Percentiles rank a stretch among this genome's conserved stretches.
Evolutionary conservation across 2,797 vertebrate genomes (phyloP).

Genomic region (Podarcis lilfordi): DNA sequence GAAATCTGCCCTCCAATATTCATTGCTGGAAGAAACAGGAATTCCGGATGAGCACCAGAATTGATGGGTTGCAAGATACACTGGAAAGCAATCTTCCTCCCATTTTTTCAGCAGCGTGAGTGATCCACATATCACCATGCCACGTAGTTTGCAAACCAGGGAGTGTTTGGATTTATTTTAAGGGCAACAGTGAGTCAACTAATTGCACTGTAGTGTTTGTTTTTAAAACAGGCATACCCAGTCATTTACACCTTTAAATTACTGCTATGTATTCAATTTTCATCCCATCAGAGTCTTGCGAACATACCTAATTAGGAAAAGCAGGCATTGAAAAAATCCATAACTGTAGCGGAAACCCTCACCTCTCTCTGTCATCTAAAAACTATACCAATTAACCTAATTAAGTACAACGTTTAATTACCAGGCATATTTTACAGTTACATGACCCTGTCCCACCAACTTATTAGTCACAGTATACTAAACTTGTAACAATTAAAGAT

Average conservation of each 20-base stretch:
- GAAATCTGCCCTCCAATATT: background rate
- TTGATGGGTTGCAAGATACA: background rate
- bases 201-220: background rate
- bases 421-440: background rate
- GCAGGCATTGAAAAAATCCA: background rate
- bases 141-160: background rate
- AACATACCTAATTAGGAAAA: background rate
- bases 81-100: background rate
- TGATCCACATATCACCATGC: background rate
- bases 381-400: background rate
- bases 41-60: background rate
- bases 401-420: background rate
- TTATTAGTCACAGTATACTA: background rate
- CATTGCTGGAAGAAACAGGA: background rate
- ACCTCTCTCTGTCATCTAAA: background rate
- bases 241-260: background rate
- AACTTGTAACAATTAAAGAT: background rate
- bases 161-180: slow-evolving; percentile 7
- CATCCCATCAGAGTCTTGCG: background rate
- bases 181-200: slow-evolving; percentile 3
- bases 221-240: background rate
- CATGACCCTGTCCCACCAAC: background rate
- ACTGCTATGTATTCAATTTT: background rate
- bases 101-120: background rate
- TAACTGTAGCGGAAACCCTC: background rate